Conservation (phyloP, 2,888 invertebrate genomes). For the Leucoma salicis region DNA sequence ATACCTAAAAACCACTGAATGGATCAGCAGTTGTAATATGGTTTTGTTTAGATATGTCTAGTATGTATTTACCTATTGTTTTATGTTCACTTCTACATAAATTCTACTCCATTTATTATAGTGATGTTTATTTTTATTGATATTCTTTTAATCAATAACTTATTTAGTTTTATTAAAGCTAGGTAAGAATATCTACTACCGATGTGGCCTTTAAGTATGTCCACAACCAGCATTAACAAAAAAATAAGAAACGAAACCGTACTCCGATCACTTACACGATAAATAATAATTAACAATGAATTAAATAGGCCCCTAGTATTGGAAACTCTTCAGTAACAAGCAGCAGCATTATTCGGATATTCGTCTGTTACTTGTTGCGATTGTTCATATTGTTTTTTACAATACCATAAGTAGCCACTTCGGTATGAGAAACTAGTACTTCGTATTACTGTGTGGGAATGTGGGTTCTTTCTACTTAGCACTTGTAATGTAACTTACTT, state of each 20-base stretch:
- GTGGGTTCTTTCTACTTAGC: constrained; percentile 39
- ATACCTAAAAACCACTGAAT: too few species aligned
- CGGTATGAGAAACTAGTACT: constrained; percentile 64
- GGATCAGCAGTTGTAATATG: too few species aligned
- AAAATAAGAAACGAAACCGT: constrained; percentile 8
- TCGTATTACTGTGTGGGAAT: constrained; percentile 61
- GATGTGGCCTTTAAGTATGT: too few species aligned
- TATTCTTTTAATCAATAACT: too few species aligned
- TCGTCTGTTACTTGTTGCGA: constrained; percentile 54
- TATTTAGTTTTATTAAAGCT: too few species aligned
- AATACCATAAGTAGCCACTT: constrained; percentile 59
- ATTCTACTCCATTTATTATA: too few species aligned
- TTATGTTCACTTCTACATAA: too few species aligned
- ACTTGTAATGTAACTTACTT: constrained; percentile 12
- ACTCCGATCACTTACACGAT: constrained; percentile 58
- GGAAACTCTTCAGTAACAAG: constrained; percentile 48
- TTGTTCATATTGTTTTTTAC: constrained; percentile 66
- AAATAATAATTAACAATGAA: constrained; percentile 49
- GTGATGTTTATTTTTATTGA: too few species aligned
- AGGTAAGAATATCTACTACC: too few species aligned
- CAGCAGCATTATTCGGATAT: constrained; percentile 45
- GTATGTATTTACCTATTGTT: too few species aligned
- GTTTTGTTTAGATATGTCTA: too few species aligned
- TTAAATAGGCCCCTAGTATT: constrained; percentile 51
- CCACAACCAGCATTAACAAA: background rate